Evolutionary conservation across 2,113 vertebrate genomes (phyloP).

Genomic region (Pelobates fuscus): DNA sequence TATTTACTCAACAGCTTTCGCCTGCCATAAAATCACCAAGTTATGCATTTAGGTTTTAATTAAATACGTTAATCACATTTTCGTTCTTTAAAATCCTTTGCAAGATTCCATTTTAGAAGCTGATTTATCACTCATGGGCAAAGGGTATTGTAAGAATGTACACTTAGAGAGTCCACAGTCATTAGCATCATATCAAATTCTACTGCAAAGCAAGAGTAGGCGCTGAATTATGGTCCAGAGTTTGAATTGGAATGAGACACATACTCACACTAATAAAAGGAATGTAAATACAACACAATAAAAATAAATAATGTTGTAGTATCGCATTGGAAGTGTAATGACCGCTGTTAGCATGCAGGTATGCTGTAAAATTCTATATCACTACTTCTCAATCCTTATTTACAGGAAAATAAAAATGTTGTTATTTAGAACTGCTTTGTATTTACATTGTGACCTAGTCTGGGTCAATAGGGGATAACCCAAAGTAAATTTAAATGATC

Average conservation of each 20-base stretch:
- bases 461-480: no score
- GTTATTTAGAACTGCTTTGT: no score
- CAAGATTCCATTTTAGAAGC: conserved; percentile 19
- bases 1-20: conserved; percentile 26
- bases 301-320: not conserved
- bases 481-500: no score
- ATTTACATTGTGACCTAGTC: no score
- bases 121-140: conserved; percentile 35
- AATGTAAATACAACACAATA: not conserved
- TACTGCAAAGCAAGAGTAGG: not conserved
- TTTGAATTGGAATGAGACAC: not conserved
- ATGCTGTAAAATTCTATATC: no score
- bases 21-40: conserved; percentile 37
- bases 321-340: not conserved
- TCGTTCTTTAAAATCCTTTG: not conserved
- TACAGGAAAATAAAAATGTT: no score
- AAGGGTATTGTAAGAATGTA: conserved; percentile 1
- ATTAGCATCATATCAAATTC: not conserved
- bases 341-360: not conserved
- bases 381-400: no score
- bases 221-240: not conserved
- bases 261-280: not conserved
- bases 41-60: conserved; percentile 28
- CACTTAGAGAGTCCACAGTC: not conserved
- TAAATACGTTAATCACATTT: conserved; percentile 41